Evolutionary conservation across 2,113 vertebrate genomes (phyloP).

Genomic region (Cranoglanis bouderius): DNA sequence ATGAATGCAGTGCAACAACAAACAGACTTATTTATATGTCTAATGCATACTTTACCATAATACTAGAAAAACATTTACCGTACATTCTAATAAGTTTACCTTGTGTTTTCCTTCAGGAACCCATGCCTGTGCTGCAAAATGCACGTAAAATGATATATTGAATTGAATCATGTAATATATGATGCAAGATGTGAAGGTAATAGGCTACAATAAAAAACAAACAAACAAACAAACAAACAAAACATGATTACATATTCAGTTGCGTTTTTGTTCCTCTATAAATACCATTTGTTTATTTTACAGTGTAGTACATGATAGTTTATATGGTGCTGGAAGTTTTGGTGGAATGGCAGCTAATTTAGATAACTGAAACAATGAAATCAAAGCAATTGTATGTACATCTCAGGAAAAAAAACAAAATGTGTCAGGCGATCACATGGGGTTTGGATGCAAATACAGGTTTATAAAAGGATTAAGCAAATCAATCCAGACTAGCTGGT

Average conservation of each 20-base stretch:
- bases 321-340: neutral
- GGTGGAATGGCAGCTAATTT: neutral
- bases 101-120: neutral
- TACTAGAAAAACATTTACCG: neutral
- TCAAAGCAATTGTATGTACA: no score
- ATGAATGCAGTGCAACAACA: neutral
- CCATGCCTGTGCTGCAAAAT: no score
- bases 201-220: neutral
- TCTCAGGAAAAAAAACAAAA: no score
- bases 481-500: neutral
- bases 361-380: no score
- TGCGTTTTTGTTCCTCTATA: no score
- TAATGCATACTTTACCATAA: neutral
- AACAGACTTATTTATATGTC: neutral
- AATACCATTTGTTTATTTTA: neutral
- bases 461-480: no score
- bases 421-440: no score
- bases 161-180: no score
- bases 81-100: neutral
- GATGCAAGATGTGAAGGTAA: neutral
- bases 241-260: neutral
- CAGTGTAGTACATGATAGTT: neutral
- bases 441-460: no score
- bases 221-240: no score
- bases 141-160: no score